These are phyloP conservation scores for Phalacrocorax aristotelis DNA, from an alignment of 2,113 vertebrate species.

Conservation along the genomic window DNA sequence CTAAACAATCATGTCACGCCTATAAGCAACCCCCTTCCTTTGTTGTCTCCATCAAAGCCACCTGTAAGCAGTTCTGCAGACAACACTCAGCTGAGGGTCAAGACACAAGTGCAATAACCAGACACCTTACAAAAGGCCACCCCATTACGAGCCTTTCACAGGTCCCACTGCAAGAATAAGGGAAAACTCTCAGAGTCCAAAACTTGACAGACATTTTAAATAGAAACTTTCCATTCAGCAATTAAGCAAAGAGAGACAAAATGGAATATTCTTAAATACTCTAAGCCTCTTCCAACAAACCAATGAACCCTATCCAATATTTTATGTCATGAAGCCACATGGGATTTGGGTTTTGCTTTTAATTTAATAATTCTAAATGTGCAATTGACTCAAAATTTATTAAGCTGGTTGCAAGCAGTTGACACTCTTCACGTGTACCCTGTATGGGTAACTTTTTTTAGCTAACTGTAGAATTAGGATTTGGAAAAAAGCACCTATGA, in stretches of 20 bases:
- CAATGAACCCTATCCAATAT: neutral
- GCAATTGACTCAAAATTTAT: neutral
- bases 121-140: neutral
- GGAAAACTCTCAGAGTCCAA: neutral
- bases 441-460: neutral
- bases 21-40: neutral
- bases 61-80: neutral
- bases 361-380: neutral
- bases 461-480: neutral
- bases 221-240: neutral
- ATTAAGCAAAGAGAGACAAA: neutral
- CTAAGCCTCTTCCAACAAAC: neutral
- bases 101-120: neutral
- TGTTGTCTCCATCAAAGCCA: neutral
- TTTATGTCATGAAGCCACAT: neutral
- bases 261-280: neutral
- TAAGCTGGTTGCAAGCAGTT: neutral
- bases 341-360: neutral
- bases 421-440: neutral
- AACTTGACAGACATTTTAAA: neutral
- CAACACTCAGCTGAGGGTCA: neutral
- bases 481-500: neutral
- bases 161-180: neutral
- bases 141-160: neutral
- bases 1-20: too few relatives aligned